Percentiles rank a stretch among this genome's conserved stretches.
Evolutionary conservation across 2,888 invertebrate genomes (phyloP).

Genomic region (Drosophila fungiperda): DNA sequence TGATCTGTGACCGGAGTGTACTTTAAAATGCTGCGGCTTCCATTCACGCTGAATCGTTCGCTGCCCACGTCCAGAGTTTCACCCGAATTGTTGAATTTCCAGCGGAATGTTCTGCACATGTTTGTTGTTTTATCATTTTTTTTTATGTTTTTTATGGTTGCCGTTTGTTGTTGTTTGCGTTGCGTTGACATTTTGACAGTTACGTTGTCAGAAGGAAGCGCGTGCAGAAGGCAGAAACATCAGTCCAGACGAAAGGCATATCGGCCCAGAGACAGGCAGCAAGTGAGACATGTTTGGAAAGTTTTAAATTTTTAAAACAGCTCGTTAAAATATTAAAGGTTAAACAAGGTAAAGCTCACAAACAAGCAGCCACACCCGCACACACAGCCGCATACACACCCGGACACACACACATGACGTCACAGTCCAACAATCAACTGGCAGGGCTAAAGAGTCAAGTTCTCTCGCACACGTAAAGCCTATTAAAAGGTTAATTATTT

Average conservation of each 20-base stretch:
- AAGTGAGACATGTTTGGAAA: conserved; percentile 73
- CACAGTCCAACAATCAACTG: conserved; percentile 3
- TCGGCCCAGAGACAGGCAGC: conserved; percentile 12
- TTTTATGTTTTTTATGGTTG: conserved; percentile 16
- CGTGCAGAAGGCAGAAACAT: conserved; percentile 56
- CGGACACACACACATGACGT: neutral
- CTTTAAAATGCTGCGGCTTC: conserved; percentile 89
- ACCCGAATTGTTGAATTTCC: conserved; percentile 98
- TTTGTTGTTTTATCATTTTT: conserved; percentile 23
- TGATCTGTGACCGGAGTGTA: conserved; percentile 88
- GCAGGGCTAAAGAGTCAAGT: conserved; percentile 27
- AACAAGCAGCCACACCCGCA: conserved; percentile 25
- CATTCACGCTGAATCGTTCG: conserved; percentile 92
- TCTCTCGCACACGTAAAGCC: conserved; percentile 20
- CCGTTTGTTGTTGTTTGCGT: conserved; percentile 50
- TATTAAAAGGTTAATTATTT: conserved; percentile 80
- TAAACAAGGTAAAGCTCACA: conserved; percentile 45
- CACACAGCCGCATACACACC: conserved; percentile 16
- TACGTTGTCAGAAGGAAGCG: conserved; percentile 45
- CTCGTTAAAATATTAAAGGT: conserved; percentile 81
- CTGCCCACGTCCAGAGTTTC: conserved; percentile 93
- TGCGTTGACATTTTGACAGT: conserved; percentile 80
- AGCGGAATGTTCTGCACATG: conserved; percentile 90
- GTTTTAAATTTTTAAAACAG: conserved; percentile 79
- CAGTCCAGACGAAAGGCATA: conserved; percentile 35